These are phyloP conservation scores for Cryptophagus acutangulus DNA, from an alignment of 2,888 invertebrate genomes.

Conservation along the genomic window DNA sequence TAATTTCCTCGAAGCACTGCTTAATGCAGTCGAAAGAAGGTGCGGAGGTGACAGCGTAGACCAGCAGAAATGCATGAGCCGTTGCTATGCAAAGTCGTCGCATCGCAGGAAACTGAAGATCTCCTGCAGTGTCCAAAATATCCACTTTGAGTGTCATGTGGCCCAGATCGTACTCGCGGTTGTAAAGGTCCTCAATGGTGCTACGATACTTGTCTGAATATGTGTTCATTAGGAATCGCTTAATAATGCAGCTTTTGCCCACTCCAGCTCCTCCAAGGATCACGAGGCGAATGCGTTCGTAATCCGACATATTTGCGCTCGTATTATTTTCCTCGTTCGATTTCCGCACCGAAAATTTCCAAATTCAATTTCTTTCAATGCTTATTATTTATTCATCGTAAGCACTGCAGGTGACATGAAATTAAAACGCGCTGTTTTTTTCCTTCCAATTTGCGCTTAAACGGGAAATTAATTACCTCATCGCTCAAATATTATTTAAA, in stretches of 20 bases:
- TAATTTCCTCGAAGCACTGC: slow-evolving; percentile 74
- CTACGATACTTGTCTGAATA: slow-evolving; percentile 77
- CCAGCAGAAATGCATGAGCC: slow-evolving; percentile 82
- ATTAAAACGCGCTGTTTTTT: slow-evolving; percentile 5
- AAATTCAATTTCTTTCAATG: no score
- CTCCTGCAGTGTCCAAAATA: slow-evolving; percentile 77
- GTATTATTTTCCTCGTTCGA: no score
- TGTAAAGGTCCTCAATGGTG: slow-evolving; percentile 85
- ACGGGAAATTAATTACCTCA: slow-evolving; percentile 12
- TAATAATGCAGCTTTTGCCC: slow-evolving; percentile 81
- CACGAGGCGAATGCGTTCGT: slow-evolving; percentile 76
- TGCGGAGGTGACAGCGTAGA: slow-evolving; percentile 73
- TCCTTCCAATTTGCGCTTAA: slow-evolving; percentile 3
- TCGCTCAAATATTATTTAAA: not conserved
- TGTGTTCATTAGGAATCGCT: slow-evolving; percentile 72
- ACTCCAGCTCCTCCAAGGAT: slow-evolving; percentile 77
- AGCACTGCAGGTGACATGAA: slow-evolving; percentile 12
- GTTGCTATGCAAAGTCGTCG: slow-evolving; percentile 79
- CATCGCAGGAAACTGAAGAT: slow-evolving; percentile 89
- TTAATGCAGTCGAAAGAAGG: slow-evolving; percentile 69
- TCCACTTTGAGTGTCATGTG: slow-evolving; percentile 72
- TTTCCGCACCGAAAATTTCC: no score
- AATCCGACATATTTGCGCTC: slow-evolving; percentile 60
- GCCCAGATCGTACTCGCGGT: slow-evolving; percentile 75
- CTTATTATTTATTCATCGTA: slow-evolving; percentile 11